Percentiles rank a stretch among this genome's conserved stretches.
Conservation (phyloP, 2,113 vertebrate species). For the Cygnus buccinator region DNA sequence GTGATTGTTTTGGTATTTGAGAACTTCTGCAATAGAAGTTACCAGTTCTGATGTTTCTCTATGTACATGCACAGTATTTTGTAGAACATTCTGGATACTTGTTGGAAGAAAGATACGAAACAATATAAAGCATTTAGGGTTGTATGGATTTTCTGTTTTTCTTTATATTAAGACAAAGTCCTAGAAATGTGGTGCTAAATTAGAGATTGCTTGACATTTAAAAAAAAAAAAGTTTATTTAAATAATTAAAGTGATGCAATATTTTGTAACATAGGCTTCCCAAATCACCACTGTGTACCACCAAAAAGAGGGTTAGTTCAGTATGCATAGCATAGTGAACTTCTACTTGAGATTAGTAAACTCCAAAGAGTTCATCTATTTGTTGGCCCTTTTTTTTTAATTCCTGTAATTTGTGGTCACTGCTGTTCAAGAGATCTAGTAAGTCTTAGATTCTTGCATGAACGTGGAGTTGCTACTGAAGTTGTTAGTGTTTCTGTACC, state of each 20-base stretch:
- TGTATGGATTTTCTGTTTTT: background rate
- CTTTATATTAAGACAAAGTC: background rate
- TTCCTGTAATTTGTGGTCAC: background rate
- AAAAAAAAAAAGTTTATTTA: background rate
- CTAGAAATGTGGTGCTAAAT: background rate
- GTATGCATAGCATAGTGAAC: background rate
- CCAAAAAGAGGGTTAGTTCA: background rate
- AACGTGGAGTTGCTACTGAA: background rate
- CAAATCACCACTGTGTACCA: background rate
- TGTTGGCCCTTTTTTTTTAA: background rate
- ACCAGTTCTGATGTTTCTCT: background rate
- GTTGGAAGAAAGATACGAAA: background rate
- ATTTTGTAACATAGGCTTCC: background rate
- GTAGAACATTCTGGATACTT: background rate
- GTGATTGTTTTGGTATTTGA: background rate
- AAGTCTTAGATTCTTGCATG: background rate
- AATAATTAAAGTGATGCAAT: background rate
- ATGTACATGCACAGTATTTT: background rate
- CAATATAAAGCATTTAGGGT: background rate
- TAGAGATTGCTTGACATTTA: background rate
- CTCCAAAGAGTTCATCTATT: background rate
- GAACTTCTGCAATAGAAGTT: background rate
- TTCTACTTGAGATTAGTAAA: background rate
- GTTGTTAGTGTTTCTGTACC: background rate
- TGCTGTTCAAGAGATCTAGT: background rate